Base-by-base conservation (phyloP, 2,113 vertebrate species). In the Australoheros scitulus region DNA sequence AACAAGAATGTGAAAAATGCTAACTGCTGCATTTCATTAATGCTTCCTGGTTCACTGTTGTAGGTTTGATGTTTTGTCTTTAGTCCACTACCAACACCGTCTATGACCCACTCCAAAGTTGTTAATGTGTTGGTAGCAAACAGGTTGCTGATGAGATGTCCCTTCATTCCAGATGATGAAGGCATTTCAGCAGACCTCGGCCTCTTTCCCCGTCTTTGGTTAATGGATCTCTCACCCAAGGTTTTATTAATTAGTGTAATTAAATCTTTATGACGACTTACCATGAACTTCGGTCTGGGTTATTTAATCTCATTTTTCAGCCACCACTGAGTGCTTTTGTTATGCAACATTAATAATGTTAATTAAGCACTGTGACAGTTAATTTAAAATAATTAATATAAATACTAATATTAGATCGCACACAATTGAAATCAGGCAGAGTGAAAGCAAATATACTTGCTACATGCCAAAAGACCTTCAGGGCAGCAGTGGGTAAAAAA, bases 361-460 rank as follows among this genome's bases (percentile, higher is more conserved):
- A 96, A 96, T 96, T 94, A 94, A 93, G 87, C 85, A 91, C 92
- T 93, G 61, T 95, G 95, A 94, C 94, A 94, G 91, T 93, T 95
- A 88, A 95, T 95, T 95, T 93, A 91, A 93, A 86, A 94, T 95
- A 94, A 96, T 95, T 94, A 94, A 95, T 95, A 95, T 89, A 94
- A 95, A 94, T 94, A 94, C 92, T 95, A 95, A 96, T 95, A 95
- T 95, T 95, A 95, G 94, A 94, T 72, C 77, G 64, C 87, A 90
- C 80, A 88, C 90, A 92, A 91, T 87, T 85, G 79, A 80, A 93
- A 88, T 9, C 47, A 9, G 64, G 56, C 79, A 63, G 64, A 77
- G 79, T 41, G 34, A 90, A 85, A 65, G 77, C 57, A 79, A 83
- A 86, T 76, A 75, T 24, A 68, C 76, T 61, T 77, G 52, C 60